Percentiles rank a stretch among this genome's conserved stretches.
phyloP scores from a whole-genome alignment of 1,140 invertebrate genomes.

The Papilio dardanus region DNA sequence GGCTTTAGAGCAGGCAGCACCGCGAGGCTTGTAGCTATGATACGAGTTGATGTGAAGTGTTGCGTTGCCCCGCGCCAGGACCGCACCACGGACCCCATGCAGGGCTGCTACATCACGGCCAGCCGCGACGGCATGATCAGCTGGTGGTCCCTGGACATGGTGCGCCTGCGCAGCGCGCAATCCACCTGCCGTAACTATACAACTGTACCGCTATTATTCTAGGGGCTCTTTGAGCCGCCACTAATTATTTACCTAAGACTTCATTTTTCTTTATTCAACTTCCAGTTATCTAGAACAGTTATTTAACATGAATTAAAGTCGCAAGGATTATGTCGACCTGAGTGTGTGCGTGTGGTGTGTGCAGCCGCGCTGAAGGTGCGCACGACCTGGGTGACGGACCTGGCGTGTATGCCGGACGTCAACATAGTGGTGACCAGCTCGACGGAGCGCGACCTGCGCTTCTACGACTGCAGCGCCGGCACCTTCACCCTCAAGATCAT shows the following conservation, averaged over 20 bases:
- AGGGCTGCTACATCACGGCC: constrained; percentile 86
- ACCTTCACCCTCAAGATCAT: constrained; percentile 86
- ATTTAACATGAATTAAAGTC: background rate
- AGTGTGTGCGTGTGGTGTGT: background rate
- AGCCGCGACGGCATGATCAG: constrained; percentile 87
- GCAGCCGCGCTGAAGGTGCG: constrained; percentile 81
- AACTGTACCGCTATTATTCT: background rate
- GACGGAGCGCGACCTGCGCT: constrained; percentile 86
- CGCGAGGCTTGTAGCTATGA: background rate
- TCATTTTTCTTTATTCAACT: no score
- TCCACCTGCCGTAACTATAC: constrained; percentile 84
- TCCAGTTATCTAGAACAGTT: no score
- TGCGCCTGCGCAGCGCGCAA: constrained; percentile 82
- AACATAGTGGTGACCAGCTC: constrained; percentile 87
- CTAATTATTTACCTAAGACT: no score
- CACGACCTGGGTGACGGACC: constrained; percentile 85
- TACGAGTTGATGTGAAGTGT: background rate
- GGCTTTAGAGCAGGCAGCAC: no score
- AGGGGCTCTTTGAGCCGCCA: background rate
- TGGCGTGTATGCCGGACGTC: constrained; percentile 87
- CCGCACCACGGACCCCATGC: constrained; percentile 79
- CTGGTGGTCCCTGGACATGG: constrained; percentile 87
- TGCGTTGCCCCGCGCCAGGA: constrained; percentile 66
- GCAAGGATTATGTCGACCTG: background rate
- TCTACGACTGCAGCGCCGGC: constrained; percentile 87